Percentiles rank a stretch among this genome's conserved stretches.
phyloP scores from a whole-genome alignment of 2,888 invertebrate species.

The Volucella inflata region DNA sequence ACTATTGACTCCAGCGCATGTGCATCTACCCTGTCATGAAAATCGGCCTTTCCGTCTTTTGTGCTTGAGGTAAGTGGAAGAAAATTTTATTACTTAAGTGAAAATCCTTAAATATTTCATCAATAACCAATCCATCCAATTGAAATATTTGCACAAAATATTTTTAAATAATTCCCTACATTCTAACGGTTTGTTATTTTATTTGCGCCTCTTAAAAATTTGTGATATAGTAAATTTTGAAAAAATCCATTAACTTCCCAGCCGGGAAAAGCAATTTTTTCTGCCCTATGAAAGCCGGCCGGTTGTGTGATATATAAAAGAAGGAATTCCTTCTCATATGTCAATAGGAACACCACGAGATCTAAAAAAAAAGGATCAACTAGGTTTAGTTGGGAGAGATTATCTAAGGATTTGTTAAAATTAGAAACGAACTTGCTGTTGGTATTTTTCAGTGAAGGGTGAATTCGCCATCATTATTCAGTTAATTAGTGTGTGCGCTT shows the following conservation, averaged over 20 bases:
- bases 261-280: slow-evolving; percentile 55
- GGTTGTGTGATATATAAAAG: slow-evolving; percentile 47
- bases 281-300: slow-evolving; percentile 61
- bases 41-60: slow-evolving; percentile 83
- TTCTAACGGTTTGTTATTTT: slow-evolving; percentile 67
- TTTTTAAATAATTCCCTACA: slow-evolving; percentile 40
- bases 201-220: background rate
- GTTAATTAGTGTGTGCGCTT: slow-evolving; percentile 60
- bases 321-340: slow-evolving; percentile 1
- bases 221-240: slow-evolving; percentile 10
- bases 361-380: background rate
- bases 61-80: slow-evolving; percentile 84
- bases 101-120: slow-evolving; percentile 79
- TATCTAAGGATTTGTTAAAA: slow-evolving; percentile 4
- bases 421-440: background rate
- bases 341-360: background rate
- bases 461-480: slow-evolving; percentile 29
- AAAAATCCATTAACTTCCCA: background rate
- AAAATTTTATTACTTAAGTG: slow-evolving; percentile 78
- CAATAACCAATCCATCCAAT: slow-evolving; percentile 62
- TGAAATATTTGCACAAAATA: slow-evolving; percentile 18
- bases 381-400: slow-evolving; percentile 25
- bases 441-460: slow-evolving; percentile 13
- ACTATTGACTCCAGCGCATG: slow-evolving; percentile 79
- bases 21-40: slow-evolving; percentile 80